Evolutionary conservation across 2,113 vertebrate species (phyloP).

Genomic region (Azemiops feae): DNA sequence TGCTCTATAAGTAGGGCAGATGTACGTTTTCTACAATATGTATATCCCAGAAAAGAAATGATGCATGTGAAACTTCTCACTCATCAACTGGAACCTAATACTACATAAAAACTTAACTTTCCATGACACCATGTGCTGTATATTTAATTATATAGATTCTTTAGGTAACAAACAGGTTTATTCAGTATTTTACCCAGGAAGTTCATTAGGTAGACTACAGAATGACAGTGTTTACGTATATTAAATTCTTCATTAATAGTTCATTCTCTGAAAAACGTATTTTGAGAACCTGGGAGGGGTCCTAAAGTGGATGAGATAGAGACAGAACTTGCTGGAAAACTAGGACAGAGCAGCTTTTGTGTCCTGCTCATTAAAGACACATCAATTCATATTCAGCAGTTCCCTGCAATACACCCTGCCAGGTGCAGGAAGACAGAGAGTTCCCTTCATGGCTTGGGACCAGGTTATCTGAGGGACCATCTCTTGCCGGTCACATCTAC

Average conservation of each 20-base stretch:
- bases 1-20: slow-evolving; percentile 58
- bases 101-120: background rate
- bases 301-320: background rate
- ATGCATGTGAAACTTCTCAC: slow-evolving; percentile 23
- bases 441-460: too few species aligned
- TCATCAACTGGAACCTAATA: slow-evolving; percentile 19
- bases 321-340: background rate
- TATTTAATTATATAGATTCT: background rate
- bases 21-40: slow-evolving; percentile 46
- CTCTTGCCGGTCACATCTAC: too few species aligned
- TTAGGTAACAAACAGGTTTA: background rate
- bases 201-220: background rate
- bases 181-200: background rate
- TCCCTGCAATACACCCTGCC: too few species aligned
- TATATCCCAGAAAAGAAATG: slow-evolving; percentile 24
- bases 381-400: background rate
- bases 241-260: background rate
- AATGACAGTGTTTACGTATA: background rate
- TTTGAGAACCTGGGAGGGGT: background rate
- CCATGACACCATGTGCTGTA: background rate
- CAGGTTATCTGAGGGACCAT: too few species aligned
- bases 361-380: background rate
- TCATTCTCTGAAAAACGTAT: background rate
- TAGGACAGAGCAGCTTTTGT: background rate
- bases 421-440: background rate